Conservation (phyloP, 1,140 invertebrate genomes). For the Drosophila sulfurigaster region DNA sequence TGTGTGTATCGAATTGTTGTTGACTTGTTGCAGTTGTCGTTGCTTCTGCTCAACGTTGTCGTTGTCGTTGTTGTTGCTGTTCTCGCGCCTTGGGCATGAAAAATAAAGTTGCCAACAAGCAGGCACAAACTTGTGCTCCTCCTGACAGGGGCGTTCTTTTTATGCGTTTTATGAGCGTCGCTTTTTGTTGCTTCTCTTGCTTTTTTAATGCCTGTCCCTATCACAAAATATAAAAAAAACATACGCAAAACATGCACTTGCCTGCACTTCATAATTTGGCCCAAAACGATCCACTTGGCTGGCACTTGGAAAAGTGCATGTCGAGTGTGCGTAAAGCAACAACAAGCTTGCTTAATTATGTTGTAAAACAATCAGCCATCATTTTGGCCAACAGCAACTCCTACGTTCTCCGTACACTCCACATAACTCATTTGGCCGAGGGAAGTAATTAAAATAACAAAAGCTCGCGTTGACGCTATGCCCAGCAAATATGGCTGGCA, state of each 20-base stretch:
- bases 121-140: slow-evolving; percentile 30
- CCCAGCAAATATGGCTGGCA: slow-evolving; percentile 69
- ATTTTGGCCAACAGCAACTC: slow-evolving; percentile 32
- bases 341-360: slow-evolving; percentile 78
- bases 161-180: slow-evolving; percentile 56
- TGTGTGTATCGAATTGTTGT: slow-evolving; percentile 78
- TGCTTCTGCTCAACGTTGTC: slow-evolving; percentile 37
- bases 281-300: slow-evolving; percentile 10
- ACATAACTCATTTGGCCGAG: slow-evolving; percentile 54
- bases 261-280: slow-evolving; percentile 74
- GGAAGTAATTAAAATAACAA: slow-evolving; percentile 82
- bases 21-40: slow-evolving; percentile 76
- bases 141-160: slow-evolving; percentile 67
- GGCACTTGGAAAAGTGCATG: slow-evolving; percentile 13
- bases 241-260: slow-evolving; percentile 68
- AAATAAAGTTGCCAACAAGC: slow-evolving; percentile 75
- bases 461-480: slow-evolving; percentile 72
- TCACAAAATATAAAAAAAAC: slow-evolving; percentile 22
- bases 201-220: slow-evolving; percentile 53
- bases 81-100: slow-evolving; percentile 63
- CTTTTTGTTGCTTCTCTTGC: slow-evolving; percentile 1
- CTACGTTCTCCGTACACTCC: neutral
- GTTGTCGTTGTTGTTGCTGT: slow-evolving; percentile 34
- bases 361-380: slow-evolving; percentile 78
- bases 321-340: slow-evolving; percentile 36